Percentiles rank a stretch among this genome's conserved stretches.
Conservation (phyloP, 2,797 vertebrate genomes). For the Parotocinclus haroldoi region DNA sequence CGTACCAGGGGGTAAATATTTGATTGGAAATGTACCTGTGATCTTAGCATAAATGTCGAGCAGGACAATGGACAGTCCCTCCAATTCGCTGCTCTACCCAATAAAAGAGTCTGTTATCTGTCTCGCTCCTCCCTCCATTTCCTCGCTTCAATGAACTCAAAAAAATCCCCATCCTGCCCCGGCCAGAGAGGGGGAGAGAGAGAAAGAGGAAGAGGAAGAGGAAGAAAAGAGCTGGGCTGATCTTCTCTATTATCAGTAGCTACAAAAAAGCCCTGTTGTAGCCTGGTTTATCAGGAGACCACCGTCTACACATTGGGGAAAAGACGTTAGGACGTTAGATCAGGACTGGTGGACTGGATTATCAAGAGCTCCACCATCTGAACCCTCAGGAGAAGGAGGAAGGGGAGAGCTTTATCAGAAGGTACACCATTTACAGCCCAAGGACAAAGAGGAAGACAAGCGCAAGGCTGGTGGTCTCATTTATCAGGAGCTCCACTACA, state of each 20-base stretch:
- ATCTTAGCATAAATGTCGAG: conserved; percentile 18
- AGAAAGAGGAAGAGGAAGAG: background rate
- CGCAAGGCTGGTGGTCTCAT: conserved; percentile 12
- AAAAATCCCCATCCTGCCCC: conserved; percentile 26
- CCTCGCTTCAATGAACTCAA: conserved; percentile 14
- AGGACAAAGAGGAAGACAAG: no score
- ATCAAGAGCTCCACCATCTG: no score
- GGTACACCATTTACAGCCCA: no score
- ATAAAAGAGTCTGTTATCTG: conserved; percentile 10
- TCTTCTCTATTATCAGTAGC: no score
- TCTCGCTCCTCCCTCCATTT: conserved; percentile 25
- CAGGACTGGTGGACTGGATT: no score
- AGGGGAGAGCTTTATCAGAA: no score
- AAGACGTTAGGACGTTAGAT: no score
- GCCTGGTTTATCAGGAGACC: background rate
- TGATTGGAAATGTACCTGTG: conserved; percentile 10
- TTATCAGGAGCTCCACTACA: conserved; percentile 18
- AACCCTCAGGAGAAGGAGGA: no score
- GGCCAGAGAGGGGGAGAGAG: background rate
- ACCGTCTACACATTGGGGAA: no score
- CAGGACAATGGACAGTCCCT: conserved; percentile 7
- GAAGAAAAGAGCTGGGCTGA: conserved; percentile 7
- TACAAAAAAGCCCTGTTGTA: no score
- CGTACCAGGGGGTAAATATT: background rate
- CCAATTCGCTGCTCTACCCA: background rate